Evolutionary conservation across 2,797 vertebrate genomes (phyloP), one percentile per base, ranked within the genome.

Genomic region (Phyllotis vaccarum): DNA sequence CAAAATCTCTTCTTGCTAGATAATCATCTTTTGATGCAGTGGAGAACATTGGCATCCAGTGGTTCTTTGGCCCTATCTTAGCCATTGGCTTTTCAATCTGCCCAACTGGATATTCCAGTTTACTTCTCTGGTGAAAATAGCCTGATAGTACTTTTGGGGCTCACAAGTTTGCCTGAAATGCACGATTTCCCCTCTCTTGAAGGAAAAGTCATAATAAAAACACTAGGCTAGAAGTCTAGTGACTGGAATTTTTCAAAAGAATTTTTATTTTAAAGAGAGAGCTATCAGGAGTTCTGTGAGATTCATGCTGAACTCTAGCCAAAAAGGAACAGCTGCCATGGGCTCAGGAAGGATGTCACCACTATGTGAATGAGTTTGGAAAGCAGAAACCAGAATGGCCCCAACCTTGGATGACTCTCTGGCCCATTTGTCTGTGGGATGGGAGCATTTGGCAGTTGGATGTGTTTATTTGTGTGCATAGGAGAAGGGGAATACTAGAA

Each of bases 301-400:
- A 66, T 97, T 98, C 97, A 93, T 85, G 14, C 74, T 97, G 96
- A 97, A 75, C 97, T 98, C 96, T 90, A 97, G 97, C 98, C 98
- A 98, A 96, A 98, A 97, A 88, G 70, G 68, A 98, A 96, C 98
- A 98, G 96, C 97, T 98, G 98, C 88, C 68, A 98, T 96, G 93
- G 72, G 91, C 97, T 97, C 96, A 56, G 95, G 9, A 79, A n/a
- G n/a, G n/a, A n/a, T n/a, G n/a, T n/a, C n/a, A n/a, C n/a, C n/a
- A n/a, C n/a, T n/a, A n/a, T n/a, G n/a, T n/a, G n/a, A n/a, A 82
- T 52, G 66, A 85, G 88, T 96, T 95, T 98, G 95, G 90, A 95
- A 97, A 98, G 91, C 96, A 97, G 94, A 97, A 97, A 72, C 96
- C 34, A 86, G 21, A 90, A 93, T 14, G 94, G 97, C 97, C 96